phyloP scores from a whole-genome alignment of 2,113 vertebrate species.

The Accipiter virgatus region DNA sequence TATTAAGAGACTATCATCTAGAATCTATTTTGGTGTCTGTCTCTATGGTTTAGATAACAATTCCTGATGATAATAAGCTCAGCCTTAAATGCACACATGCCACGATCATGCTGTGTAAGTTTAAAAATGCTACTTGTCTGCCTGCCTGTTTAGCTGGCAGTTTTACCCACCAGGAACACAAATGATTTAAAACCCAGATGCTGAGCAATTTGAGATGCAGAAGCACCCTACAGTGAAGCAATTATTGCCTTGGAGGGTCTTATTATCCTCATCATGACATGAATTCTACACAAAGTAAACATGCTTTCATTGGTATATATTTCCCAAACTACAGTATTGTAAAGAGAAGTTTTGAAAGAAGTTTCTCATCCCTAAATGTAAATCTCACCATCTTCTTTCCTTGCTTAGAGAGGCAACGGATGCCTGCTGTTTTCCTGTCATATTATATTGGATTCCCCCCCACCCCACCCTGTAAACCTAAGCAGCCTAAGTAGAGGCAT shows the following conservation, averaged over 20 bases:
- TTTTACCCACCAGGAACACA: conserved; percentile 61
- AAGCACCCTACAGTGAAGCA: conserved; percentile 67
- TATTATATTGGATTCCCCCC: not conserved
- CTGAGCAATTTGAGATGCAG: conserved; percentile 73
- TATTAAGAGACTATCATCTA: conserved; percentile 21
- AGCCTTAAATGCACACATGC: conserved; percentile 62
- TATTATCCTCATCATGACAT: conserved; percentile 69
- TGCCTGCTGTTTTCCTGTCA: not conserved
- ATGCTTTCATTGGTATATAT: conserved; percentile 45
- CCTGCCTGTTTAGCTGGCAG: conserved; percentile 57
- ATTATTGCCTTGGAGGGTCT: conserved; percentile 74
- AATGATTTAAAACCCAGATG: conserved; percentile 72
- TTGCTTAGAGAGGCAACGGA: not conserved
- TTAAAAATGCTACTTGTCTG: conserved; percentile 68
- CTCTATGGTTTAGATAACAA: conserved; percentile 52
- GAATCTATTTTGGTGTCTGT: conserved; percentile 39
- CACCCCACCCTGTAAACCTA: not conserved
- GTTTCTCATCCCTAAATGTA: not conserved
- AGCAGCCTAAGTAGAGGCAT: not conserved
- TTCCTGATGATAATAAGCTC: conserved; percentile 54
- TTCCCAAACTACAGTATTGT: conserved; percentile 32
- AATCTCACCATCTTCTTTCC: not conserved
- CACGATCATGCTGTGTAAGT: conserved; percentile 53
- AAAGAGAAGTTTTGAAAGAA: conserved; percentile 34
- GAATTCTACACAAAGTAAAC: conserved; percentile 70